phyloP scores from a whole-genome alignment of 2,797 vertebrate genomes.

The Arremon brunneinucha region DNA sequence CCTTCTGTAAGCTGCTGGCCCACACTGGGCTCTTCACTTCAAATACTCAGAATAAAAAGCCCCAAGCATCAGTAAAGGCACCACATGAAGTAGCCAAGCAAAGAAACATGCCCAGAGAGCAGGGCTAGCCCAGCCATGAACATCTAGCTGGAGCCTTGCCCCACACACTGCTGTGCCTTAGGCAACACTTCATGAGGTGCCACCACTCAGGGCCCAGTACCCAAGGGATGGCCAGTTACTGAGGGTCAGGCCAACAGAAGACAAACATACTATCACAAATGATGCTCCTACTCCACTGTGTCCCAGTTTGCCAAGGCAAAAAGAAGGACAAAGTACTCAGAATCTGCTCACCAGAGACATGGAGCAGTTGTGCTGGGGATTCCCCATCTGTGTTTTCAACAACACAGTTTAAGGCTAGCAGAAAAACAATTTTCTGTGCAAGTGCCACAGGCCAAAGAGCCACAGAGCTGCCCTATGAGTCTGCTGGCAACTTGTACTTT shows the following conservation, averaged over 20 bases:
- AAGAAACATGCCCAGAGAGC: neutral
- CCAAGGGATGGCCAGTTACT: neutral
- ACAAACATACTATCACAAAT: fast-evolving
- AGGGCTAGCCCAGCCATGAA: neutral
- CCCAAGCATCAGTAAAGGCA: neutral
- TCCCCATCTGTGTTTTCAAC: neutral
- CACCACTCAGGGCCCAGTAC: neutral
- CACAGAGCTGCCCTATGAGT: neutral
- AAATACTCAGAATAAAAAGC: neutral
- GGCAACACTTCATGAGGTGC: neutral
- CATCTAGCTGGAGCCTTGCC: neutral
- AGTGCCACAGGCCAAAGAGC: neutral
- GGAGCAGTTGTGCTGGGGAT: neutral
- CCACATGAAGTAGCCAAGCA: neutral
- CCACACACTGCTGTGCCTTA: neutral
- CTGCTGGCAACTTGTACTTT: slow-evolving; percentile 35
- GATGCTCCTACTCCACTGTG: fast-evolving
- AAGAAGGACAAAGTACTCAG: neutral
- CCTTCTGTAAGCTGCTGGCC: neutral
- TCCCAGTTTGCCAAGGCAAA: neutral
- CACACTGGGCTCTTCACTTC: neutral
- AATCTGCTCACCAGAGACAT: neutral
- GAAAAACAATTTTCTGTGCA: neutral
- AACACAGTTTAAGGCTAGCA: neutral
- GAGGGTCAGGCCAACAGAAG: neutral